Base-by-base conservation (phyloP, 2,113 vertebrate species). In the Aramus guarauna region DNA sequence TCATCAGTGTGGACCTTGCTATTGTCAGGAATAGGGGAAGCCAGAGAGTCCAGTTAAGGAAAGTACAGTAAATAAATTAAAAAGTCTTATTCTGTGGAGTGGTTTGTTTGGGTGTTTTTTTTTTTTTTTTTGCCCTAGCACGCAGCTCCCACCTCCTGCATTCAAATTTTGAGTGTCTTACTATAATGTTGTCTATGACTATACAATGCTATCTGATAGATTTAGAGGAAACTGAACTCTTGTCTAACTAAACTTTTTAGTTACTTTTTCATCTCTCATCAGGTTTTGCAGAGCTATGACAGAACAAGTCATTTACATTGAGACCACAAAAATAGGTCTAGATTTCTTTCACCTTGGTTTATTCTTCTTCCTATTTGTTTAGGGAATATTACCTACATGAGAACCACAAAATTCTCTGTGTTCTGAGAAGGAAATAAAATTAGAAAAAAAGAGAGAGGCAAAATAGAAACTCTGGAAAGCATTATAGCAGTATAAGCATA, bases 131-230 rank as follows among this genome's bases (percentile, higher is more conserved):
- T 72, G 12, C 7, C 3, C 17, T 39, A 27, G 8, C 4, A 3
- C 5, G 6, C 52, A 12, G 5, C 14, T 6, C 6, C 3, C 0
- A 0, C 15, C 3, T 4, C 5, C 8, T 2, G 2, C 9, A 5
- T 39, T 43, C 45, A 68, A 48, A 50, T 59, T 59, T 50, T 56
- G 11, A 77, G 20, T 30, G 8, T 0, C 36, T 58, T 53, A 26
- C 22, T 23, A 8, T 56, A 52, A 20, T 23, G 62, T 47, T 79
- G 22, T 4, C 11, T 82, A 15, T 43, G 23, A 58, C 21, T 75
- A 55, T 21, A 22, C 8, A 32, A 4, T 41, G 4, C 56, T 75
- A 58, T 39, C 6, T 4, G 5, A 34, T 39, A 24, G 7, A 20
- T 81, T 73, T 77, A 60, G 26, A 47, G 10, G 5, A 81, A 77